phyloP scores from a whole-genome alignment of 2,888 invertebrate genomes.

The Rambutsinella grinnellia region DNA sequence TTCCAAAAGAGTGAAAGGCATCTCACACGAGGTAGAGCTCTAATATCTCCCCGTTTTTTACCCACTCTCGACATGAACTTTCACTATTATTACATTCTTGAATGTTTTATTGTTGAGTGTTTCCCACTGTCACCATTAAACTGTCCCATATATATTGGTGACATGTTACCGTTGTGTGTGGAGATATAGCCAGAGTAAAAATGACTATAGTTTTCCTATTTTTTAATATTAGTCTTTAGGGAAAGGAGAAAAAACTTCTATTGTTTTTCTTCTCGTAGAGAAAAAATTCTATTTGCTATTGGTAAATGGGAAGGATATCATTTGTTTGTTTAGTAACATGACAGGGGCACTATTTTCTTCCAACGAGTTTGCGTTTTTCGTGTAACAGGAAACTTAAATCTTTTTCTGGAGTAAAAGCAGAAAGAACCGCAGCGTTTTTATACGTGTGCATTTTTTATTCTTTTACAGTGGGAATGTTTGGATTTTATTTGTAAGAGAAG shows the following conservation, averaged over 20 bases:
- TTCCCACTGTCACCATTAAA: constrained; percentile 24
- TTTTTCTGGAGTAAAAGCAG: too few species aligned
- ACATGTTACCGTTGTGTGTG: not conserved
- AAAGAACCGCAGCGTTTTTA: too few species aligned
- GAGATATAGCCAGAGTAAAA: not conserved
- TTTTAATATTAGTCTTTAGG: not conserved
- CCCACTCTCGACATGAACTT: too few species aligned
- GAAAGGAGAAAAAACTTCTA: not conserved
- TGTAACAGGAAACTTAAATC: not conserved
- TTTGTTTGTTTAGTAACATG: not conserved
- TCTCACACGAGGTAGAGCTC: too few species aligned
- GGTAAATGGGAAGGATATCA: not conserved
- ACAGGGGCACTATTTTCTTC: not conserved
- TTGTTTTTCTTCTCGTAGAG: too few species aligned
- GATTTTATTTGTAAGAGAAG: not conserved
- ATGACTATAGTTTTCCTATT: not conserved
- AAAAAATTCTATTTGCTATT: not conserved
- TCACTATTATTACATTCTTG: not conserved
- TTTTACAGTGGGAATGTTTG: not conserved
- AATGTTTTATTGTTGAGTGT: constrained; percentile 16
- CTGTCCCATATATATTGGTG: constrained; percentile 21
- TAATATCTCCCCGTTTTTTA: too few species aligned
- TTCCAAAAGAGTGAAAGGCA: too few species aligned
- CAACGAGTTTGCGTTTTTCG: not conserved
- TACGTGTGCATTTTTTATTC: too few species aligned